phyloP scores from a whole-genome alignment of 2,888 invertebrate genomes.

The Furcula furcula region DNA sequence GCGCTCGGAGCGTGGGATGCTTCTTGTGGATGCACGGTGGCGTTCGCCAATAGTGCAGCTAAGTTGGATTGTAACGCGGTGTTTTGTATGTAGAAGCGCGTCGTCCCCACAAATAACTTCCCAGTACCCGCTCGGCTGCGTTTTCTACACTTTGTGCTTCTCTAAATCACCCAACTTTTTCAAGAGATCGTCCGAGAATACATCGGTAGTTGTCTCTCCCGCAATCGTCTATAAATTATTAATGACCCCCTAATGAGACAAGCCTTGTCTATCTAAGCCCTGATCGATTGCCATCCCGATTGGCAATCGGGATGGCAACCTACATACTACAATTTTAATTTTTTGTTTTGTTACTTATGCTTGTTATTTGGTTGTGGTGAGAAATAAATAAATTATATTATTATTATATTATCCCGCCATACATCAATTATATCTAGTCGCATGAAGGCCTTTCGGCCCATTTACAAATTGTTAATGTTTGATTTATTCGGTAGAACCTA shows the following conservation, averaged over 20 bases:
- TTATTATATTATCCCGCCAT: too few species aligned
- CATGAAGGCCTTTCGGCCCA: constrained; percentile 41
- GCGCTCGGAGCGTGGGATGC: constrained; percentile 6
- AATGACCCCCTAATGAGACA: constrained; percentile 44
- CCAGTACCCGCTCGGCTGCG: constrained; percentile 28
- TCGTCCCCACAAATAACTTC: constrained; percentile 48
- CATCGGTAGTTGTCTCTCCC: constrained; percentile 10
- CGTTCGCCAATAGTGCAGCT: constrained; percentile 31
- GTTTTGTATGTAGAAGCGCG: constrained; percentile 50
- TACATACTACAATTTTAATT: too few species aligned
- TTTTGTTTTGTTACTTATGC: too few species aligned
- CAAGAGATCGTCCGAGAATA: constrained; percentile 30
- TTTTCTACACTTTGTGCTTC: constrained; percentile 37
- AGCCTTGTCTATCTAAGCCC: constrained; percentile 42
- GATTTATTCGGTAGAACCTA: constrained; percentile 10
- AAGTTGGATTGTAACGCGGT: constrained; percentile 16
- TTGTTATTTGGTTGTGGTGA: too few species aligned
- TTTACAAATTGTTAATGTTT: constrained; percentile 34
- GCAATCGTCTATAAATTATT: constrained; percentile 51
- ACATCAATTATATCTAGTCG: constrained; percentile 52
- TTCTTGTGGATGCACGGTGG: constrained; percentile 40
- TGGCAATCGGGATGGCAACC: too few species aligned
- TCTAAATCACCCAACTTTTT: constrained; percentile 59
- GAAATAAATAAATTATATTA: too few species aligned
- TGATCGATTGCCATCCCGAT: constrained; percentile 45